Evolutionary conservation across 2,888 invertebrate genomes (phyloP), one percentile per base, ranked within the genome.

Genomic region (Leucophenga montana): DNA sequence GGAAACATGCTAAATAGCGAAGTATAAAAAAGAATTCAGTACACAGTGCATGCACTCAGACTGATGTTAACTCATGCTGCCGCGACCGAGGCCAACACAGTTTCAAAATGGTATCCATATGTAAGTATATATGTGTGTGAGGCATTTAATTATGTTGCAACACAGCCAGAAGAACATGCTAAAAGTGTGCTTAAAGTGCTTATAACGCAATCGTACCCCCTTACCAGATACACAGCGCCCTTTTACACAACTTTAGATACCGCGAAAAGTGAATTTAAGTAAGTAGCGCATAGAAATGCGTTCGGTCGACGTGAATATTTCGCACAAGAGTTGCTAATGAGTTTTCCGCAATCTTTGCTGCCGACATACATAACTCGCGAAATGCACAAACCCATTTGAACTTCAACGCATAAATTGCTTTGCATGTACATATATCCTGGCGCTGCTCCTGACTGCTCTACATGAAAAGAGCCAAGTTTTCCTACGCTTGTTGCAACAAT

Each of bases 111-210:
- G 3, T 5, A 33, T 33, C 4, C 33, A 33, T 8, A 33, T 5
- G 33, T 33, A 33, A 5, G 33, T 33, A 33, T 33, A 8, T 33
- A 13, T 48, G 13, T 48, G 54, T 31, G 53, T 66, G 54, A 31
- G 66, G 33, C 53, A 50, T 11, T 44, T 22, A 54, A 66, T 66
- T 54, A 62, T 62, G 67, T 22, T 57, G 46, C 50, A 65, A 9
- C 39, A 3, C n/a, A 53, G 9, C 53, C 14, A 14, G 14, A 14
- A 22, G 53, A 44, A 14, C 6, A 11, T 16, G 31, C 27, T 44
- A 71, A 70, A 71, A 68, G 75, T 67, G 71, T 78, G 73, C 72
- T 79, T 71, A 69, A 76, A 46, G 62, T 62, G 62, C 46, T 62
- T 46, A 44, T 18, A 22, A 13, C 31, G 46, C 62, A 44, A 48